Percentiles rank a stretch among this genome's conserved stretches.
Evolutionary conservation across 2,888 invertebrate genomes (phyloP).

Genomic region (Pyrocoelia pectoralis): DNA sequence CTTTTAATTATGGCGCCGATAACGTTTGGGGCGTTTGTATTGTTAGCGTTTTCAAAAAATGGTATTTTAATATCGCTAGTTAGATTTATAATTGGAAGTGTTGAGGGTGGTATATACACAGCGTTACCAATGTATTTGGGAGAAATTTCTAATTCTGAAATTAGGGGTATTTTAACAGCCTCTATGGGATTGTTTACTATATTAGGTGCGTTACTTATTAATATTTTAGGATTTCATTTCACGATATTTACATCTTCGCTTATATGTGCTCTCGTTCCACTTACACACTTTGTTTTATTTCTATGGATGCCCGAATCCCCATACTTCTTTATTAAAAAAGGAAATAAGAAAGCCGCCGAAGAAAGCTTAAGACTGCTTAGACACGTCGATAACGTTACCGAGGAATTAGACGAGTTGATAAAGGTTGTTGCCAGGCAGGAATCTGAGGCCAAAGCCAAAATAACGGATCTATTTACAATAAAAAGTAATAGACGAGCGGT

Average conservation of each 20-base stretch:
- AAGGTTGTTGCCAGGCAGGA: constrained; percentile 51
- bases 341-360: constrained; percentile 58
- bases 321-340: constrained; percentile 57
- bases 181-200: constrained; percentile 63
- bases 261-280: constrained; percentile 66
- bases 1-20: constrained; percentile 50
- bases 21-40: constrained; percentile 67
- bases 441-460: constrained; percentile 38
- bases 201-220: constrained; percentile 68
- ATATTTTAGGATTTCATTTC: constrained; percentile 67
- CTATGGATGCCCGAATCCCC: constrained; percentile 73
- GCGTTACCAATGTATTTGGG: constrained; percentile 68
- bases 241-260: constrained; percentile 62
- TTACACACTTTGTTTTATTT: constrained; percentile 66
- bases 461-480: constrained; percentile 61
- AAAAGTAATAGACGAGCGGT: constrained; percentile 68
- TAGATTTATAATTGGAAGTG: constrained; percentile 65
- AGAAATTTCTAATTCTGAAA: constrained; percentile 66
- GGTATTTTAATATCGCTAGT: constrained; percentile 64
- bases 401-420: constrained; percentile 53
- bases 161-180: constrained; percentile 68
- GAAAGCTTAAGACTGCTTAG: constrained; percentile 66
- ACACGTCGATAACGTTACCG: constrained; percentile 61
- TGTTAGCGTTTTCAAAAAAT: constrained; percentile 67
- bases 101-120: constrained; percentile 58